Base-by-base conservation (phyloP, 2,888 invertebrate species). In the Nebria salina region DNA sequence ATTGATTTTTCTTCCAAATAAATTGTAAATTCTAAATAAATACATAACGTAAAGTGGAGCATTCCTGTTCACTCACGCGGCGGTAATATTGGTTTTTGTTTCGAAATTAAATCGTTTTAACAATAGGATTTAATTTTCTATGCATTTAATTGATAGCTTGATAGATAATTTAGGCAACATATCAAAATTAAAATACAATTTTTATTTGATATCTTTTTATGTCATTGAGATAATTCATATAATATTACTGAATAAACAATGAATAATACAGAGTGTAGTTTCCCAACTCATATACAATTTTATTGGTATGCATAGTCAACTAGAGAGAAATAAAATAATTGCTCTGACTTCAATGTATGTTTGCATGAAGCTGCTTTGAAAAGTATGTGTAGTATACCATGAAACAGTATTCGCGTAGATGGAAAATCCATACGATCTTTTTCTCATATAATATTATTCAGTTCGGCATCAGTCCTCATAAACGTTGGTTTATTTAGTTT, bases 401-500 rank as follows among this genome's bases (percentile, higher is more conserved):
- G 54, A 54, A 54, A 54, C 8, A 54, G 6, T 13, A 54, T 54
- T 54, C 13, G 54, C 54, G 4, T 54, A 54, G 54, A 54, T 54
- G 54, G 34, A 34, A 34, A 34, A 34, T 54, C 54, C 13, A 54
- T 54, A 54, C 54, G 54, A 8, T 54, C 54, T 54, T 54, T 54
- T 54, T 54, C 11, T 11, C 54, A 54, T 54, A 54, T 13, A 54
- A 54, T 13, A 8, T 11, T 54, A 54, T 54, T 8, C 54, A 54
- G 54, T 54, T 54, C 11, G 54, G 54, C 54, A 54, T 11, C 13
- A 13, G 11, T 54, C 54, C 8, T 54, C 8, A 54, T 54, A 54
- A 54, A 54, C 54, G 54, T 54, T 54, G 54, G 54, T 54, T 54
- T 54, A 54, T 54, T 54, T 54, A 54, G 54, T 54, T 54, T 54